Evolutionary conservation across 2,113 vertebrate genomes (phyloP), one percentile per base, ranked within the genome.

Genomic region (Eulemur macaco): DNA sequence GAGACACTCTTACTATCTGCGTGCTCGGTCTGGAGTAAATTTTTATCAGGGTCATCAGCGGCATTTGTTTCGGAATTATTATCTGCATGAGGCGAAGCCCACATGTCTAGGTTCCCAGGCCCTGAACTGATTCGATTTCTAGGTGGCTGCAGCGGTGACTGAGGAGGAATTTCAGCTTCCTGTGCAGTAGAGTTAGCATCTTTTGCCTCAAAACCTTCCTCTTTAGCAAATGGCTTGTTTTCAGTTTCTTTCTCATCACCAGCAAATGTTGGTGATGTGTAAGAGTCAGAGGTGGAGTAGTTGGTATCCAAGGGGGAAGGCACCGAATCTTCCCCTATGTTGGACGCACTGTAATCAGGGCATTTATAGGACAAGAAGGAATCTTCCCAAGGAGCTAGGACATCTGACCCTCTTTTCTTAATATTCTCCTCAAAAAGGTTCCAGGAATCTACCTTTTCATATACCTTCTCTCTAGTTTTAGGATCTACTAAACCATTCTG

Each of bases 251-350:
- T 98, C 73, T 98, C 98, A 0, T 99, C 98, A 95, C 97, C 98
- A 69, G 96, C 95, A 82, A 95, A 98, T 4, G 98, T 98, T 60
- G 99, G 99, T 37, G 99, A 99, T 37, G 98, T 23, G 23, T 98
- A 98, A 29, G 99, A 99, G 84, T 99, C 99, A 95, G 99, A 99
- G 0, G 99, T 99, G 89, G 99, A 99, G 78, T 99, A 99, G 96
- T 99, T 98, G 90, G 99, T 99, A 56, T 99, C 98, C 93, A 98
- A 98, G 71, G 98, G 98, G 84, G 99, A 99, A 95, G 98, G 96
- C 97, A 98, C 95, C 1, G 98, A 96, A 84, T 98, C 99, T 93
- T 98, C 98, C 1, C 56, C 97, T 74, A 95, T 11, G 47, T 98
- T 98, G 92, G 98, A 98, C 15, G 98, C 91, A 21, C 97, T 97